Conservation (phyloP, 2,888 invertebrate species). For the Eristalinus sepulchralis region DNA sequence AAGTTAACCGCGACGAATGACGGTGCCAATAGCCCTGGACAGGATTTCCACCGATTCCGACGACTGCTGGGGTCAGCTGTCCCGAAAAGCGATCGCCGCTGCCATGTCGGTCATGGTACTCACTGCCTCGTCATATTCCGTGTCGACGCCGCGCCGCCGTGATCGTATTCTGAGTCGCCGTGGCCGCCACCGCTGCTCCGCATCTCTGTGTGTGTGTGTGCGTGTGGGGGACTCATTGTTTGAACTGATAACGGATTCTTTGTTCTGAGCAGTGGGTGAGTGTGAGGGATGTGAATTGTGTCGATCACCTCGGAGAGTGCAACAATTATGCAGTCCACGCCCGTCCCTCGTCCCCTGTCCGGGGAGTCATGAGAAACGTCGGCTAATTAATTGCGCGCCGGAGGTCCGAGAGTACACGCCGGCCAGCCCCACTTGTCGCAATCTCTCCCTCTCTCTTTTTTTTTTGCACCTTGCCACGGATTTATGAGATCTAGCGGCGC, state of each 20-base stretch:
- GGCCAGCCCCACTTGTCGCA: background rate
- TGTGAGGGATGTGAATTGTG: constrained; percentile 57
- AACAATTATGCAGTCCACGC: constrained; percentile 56
- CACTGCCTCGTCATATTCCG: background rate
- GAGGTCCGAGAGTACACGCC: constrained; percentile 47
- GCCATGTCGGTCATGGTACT: constrained; percentile 9
- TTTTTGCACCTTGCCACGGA: constrained; percentile 15
- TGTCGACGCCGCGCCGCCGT: background rate
- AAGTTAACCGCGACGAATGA: constrained; percentile 77
- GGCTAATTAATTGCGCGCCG: constrained; percentile 63
- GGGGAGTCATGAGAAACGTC: constrained; percentile 65
- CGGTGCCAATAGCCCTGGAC: constrained; percentile 52
- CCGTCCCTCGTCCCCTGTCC: constrained; percentile 9
- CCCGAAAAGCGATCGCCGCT: constrained; percentile 23
- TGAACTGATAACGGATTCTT: constrained; percentile 62
- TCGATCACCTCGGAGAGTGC: constrained; percentile 60
- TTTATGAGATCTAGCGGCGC: constrained; percentile 63
- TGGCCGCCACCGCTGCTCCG: no score
- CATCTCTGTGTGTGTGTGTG: background rate
- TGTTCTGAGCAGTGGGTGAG: constrained; percentile 60
- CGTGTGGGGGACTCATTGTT: constrained; percentile 23
- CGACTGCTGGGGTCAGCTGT: constrained; percentile 45
- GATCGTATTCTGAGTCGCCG: background rate
- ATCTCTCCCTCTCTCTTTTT: constrained; percentile 23
- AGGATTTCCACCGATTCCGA: background rate